These are phyloP conservation scores for Paraescarpia echinospica DNA, from an alignment of 1,140 invertebrate species.

Conservation along the genomic window DNA sequence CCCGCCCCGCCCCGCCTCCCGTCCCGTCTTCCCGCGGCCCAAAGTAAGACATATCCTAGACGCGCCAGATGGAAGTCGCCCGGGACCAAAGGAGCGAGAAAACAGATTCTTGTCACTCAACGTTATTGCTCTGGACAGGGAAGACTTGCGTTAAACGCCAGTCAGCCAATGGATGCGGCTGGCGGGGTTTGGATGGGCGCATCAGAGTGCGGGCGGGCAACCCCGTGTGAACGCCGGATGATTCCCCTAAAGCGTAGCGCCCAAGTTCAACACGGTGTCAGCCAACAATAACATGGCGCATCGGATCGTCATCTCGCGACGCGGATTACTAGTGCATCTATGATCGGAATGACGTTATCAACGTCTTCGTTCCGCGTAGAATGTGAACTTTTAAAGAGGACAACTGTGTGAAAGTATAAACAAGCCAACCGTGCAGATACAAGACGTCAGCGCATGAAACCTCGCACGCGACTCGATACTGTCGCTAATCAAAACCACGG, in stretches of 20 bases:
- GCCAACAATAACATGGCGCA: background rate
- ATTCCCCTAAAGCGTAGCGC: background rate
- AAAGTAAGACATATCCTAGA: background rate
- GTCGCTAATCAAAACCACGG: background rate
- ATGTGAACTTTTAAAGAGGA: background rate
- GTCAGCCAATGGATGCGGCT: background rate
- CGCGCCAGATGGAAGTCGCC: background rate
- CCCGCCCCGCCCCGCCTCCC: no score
- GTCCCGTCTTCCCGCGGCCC: background rate
- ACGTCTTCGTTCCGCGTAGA: background rate
- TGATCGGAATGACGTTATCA: background rate
- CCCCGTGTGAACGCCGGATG: background rate
- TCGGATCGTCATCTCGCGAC: background rate
- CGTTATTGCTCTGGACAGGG: background rate
- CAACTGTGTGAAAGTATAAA: background rate
- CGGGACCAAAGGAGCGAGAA: background rate
- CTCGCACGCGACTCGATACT: background rate
- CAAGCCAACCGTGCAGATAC: no score
- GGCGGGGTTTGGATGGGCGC: background rate
- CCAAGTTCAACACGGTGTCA: background rate
- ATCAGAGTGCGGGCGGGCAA: background rate
- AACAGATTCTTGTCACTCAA: constrained; percentile 5
- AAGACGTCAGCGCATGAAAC: background rate
- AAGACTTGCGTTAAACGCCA: background rate
- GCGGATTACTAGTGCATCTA: background rate